A percentile compares a stretch with the other conserved stretches of the same genome.
Evolutionary conservation across 2,113 vertebrate species (phyloP).

Genomic region (Pseudorhombus dupliciocellatus): DNA sequence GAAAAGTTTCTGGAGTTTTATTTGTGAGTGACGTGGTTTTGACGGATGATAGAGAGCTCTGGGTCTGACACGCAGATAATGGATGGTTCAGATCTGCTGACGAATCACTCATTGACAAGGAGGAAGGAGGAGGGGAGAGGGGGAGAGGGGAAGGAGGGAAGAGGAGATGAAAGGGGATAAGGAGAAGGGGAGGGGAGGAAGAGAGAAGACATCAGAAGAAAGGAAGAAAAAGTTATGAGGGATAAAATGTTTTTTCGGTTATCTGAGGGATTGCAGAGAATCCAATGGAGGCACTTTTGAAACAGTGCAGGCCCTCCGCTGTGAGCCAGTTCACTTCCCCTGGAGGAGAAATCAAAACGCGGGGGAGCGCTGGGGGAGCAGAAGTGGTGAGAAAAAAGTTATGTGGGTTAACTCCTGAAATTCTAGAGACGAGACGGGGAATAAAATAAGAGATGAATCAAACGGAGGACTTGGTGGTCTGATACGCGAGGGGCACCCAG

Average conservation of each 20-base stretch:
- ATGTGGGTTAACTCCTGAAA: slow-evolving; percentile 13
- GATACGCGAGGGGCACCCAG: slow-evolving; percentile 2
- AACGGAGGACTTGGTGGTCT: slow-evolving; percentile 1
- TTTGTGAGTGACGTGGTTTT: slow-evolving; percentile 16
- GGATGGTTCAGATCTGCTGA: slow-evolving; percentile 18
- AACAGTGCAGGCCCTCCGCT: slow-evolving; percentile 57
- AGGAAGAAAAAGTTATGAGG: slow-evolving; percentile 34
- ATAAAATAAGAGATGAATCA: slow-evolving; percentile 30
- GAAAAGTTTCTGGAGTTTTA: background rate
- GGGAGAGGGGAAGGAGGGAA: background rate
- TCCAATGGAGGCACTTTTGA: slow-evolving; percentile 49
- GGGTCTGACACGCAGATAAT: slow-evolving; percentile 19
- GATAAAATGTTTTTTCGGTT: slow-evolving; percentile 31
- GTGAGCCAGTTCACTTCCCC: slow-evolving; percentile 41
- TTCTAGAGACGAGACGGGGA: slow-evolving; percentile 19
- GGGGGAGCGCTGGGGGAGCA: background rate
- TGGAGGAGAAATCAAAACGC: slow-evolving; percentile 36
- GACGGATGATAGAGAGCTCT: slow-evolving; percentile 32
- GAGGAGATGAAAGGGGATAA: background rate
- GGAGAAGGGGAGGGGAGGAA: background rate
- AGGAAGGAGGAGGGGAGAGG: slow-evolving; percentile 7
- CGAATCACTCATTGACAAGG: slow-evolving; percentile 26
- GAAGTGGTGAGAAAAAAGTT: slow-evolving; percentile 15
- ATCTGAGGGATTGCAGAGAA: slow-evolving; percentile 59
- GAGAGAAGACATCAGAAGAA: slow-evolving; percentile 3